A percentile compares a stretch with the other conserved stretches of the same genome.
phyloP scores from a whole-genome alignment of 2,113 vertebrate species.

The Cyanistes caeruleus region DNA sequence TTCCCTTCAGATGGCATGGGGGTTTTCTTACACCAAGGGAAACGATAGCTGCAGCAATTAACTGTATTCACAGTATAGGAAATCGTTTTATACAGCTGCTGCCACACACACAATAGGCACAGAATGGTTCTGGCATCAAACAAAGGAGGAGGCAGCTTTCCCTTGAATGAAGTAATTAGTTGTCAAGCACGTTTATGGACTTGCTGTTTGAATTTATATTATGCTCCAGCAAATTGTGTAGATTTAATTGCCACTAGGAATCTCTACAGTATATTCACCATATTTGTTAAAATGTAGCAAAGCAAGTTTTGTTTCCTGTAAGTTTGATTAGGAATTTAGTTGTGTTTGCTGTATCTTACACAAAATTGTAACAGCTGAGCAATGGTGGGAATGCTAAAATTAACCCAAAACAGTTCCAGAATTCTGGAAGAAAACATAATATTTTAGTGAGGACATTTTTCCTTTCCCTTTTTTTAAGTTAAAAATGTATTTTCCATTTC shows the following conservation, averaged over 20 bases:
- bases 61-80: conserved; percentile 20
- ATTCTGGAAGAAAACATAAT: not conserved
- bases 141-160: conserved; percentile 4
- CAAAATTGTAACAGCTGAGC: not conserved
- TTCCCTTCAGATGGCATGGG: not conserved
- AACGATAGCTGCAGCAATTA: conserved; percentile 1
- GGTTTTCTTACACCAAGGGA: not conserved
- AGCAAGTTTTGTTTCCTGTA: not conserved
- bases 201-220: not conserved
- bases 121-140: not conserved
- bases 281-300: not conserved
- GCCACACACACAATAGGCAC: not conserved
- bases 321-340: not conserved
- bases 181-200: not conserved
- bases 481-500: not conserved
- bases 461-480: not conserved
- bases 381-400: not conserved
- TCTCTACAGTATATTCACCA: not conserved
- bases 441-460: not conserved
- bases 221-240: not conserved
- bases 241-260: not conserved
- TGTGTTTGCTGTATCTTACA: not conserved
- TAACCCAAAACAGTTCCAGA: not conserved
- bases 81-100: conserved; percentile 14
- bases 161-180: conserved; percentile 26